These are phyloP conservation scores for Anoncus sp. DNA, from an alignment of 2,888 invertebrate species.

Conservation along the genomic window DNA sequence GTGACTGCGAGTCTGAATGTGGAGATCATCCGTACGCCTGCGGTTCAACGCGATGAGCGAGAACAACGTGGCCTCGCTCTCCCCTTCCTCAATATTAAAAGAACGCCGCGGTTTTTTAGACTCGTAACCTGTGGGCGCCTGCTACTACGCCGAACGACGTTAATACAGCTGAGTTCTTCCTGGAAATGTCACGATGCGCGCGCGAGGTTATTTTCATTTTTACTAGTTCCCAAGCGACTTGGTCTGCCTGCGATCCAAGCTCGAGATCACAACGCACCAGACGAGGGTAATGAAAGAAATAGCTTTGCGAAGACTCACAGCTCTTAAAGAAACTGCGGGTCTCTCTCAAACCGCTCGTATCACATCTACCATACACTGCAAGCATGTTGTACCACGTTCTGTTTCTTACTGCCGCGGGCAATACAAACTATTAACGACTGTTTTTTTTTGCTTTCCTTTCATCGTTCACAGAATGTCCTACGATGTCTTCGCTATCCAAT, in stretches of 20 bases:
- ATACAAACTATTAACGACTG: constrained; percentile 54
- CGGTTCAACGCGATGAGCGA: constrained; percentile 45
- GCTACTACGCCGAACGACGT: constrained; percentile 71
- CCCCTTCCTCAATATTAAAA: constrained; percentile 60
- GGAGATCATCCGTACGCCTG: constrained; percentile 36
- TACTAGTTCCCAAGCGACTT: constrained; percentile 60
- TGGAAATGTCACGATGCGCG: constrained; percentile 66
- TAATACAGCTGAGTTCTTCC: constrained; percentile 69
- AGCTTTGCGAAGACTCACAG: constrained; percentile 56
- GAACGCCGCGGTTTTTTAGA: constrained; percentile 54
- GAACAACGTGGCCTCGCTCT: constrained; percentile 44
- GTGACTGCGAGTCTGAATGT: constrained; percentile 31
- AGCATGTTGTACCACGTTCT: constrained; percentile 25
- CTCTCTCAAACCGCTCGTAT: constrained; percentile 5
- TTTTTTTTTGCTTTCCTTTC: constrained; percentile 39
- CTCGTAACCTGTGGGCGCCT: constrained; percentile 67
- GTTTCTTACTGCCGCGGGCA: constrained; percentile 21
- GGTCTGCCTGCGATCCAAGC: constrained; percentile 32
- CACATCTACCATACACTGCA: constrained; percentile 17
- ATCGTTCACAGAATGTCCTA: constrained; percentile 44
- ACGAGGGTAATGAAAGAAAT: constrained; percentile 68
- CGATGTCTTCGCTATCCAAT: constrained; percentile 24
- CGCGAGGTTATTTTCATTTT: constrained; percentile 70
- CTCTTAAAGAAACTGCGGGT: constrained; percentile 38
- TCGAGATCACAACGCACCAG: constrained; percentile 32